Evolutionary conservation across 2,797 vertebrate genomes (phyloP), one percentile per base, ranked within the genome.

Genomic region (Macroramphosus scolopax): DNA sequence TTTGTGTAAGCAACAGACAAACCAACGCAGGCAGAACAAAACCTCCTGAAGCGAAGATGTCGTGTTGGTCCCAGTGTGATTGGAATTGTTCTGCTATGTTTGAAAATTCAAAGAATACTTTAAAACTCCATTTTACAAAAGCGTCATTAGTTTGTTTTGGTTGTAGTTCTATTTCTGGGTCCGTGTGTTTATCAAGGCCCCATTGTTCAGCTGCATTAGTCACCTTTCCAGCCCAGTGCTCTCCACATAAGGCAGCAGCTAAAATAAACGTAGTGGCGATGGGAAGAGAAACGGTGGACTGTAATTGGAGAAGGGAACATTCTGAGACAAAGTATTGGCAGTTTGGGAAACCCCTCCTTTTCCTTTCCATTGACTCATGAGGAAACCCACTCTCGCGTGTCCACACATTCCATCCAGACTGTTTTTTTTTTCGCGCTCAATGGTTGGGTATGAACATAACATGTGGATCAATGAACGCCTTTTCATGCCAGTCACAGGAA

Each of bases 311-410:
- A 51, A 41, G 22, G 74, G 67, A 70, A 55, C 38, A 63, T 69
- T 78, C 64, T 47, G 9, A 31, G 4, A 15, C 30, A 7, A 35
- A 51, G 51, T 46, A 18, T 46, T 51, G 62, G 56, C 68, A 71
- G 49, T 67, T 41, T 28, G 16, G 52, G 66, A 61, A 60, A 70
- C 48, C 25, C 45, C 38, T 34, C 37, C 44, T 46, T 44, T 33
- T 20, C 44, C 37, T 22, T 24, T 17, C 24, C 39, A 29, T 37
- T 78, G 71, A 83, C 65, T 85, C 80, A 78, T 40, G 9, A 25
- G 65, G 74, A 71, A 63, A 61, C 62, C 73, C 72, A 66, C 78
- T 71, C 72, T 60, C 71, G 53, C 26, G 6, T 45, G 53, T 41
- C 56, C 8, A 54, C 56, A 57, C 51, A 70, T 51, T 69, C 45